These are phyloP conservation scores for zebrafish (Danio rerio) DNA, from an alignment of 2,113 vertebrate species.

Conservation along the genomic window DNA sequence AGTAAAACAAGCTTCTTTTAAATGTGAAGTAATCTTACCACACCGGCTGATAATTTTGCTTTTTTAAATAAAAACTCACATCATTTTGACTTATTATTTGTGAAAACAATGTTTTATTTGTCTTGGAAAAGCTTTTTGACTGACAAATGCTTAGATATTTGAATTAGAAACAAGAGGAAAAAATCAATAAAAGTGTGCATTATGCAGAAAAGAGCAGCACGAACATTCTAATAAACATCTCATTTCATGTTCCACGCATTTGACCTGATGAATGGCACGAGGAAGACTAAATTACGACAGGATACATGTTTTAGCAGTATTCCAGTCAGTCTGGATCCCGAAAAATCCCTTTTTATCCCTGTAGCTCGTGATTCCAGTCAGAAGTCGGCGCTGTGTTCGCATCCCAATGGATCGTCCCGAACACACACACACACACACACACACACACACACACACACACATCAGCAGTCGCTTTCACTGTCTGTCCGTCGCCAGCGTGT, in stretches of 20 bases:
- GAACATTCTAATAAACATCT: conserved; percentile 7
- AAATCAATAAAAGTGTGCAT: too few species aligned
- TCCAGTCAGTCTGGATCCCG: neutral
- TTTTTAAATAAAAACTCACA: too few species aligned
- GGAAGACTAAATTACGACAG: neutral
- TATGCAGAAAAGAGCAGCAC: neutral
- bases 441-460: neutral
- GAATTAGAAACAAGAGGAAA: too few species aligned
- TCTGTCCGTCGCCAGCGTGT: conserved; percentile 21
- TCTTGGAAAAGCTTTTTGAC: neutral
- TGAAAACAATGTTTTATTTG: neutral
- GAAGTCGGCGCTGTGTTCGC: conserved; percentile 34
- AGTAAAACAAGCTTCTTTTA: too few species aligned
- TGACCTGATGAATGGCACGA: neutral
- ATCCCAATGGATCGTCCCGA: conserved; percentile 28
- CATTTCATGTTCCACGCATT: neutral
- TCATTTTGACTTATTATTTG: too few species aligned
- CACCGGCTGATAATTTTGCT: too few species aligned
- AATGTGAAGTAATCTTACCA: too few species aligned
- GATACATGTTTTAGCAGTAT: neutral
- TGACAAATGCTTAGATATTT: too few species aligned
- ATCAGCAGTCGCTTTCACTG: neutral
- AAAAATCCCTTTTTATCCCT: neutral
- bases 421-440: neutral
- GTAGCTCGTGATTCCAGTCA: conserved; percentile 29